Base-by-base conservation (phyloP, 1,140 invertebrate genomes). In the Ostrea edulis region DNA sequence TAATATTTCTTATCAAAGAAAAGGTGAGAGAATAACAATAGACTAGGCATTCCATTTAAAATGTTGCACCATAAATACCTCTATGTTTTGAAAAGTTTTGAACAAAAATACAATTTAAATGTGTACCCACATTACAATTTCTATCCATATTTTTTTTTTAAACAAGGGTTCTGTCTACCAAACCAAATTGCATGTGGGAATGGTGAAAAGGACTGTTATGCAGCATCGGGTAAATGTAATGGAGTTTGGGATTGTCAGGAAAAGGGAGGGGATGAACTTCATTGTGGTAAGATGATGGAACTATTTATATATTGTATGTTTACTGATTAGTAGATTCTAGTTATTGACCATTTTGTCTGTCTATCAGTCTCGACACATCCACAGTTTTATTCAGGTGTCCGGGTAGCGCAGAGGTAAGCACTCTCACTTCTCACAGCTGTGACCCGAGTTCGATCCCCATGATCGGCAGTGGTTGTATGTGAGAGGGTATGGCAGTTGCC, bases 231-330 rank as follows among this genome's bases (percentile, higher is more conserved):
- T 25, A 25, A 71, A 0, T 95, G 94, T 92, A 90, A 95, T 90
- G 91, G 93, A 0, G 68, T 92, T 0, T 94, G 93, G 94, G 84
- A 94, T 68, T 95, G 94, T 89, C 89, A 86, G 25, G 0, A 88
- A 5, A 77, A 90, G 82, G 94, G 94, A 29, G 89, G 88, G 4
- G 94, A 95, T 91, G 94, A 95, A 77, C 88, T 85, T 82, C 91
- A 91, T 14, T 94, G 94, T 89, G 89, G 93, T 93, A 90, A 87
- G 91, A 4, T 11, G 17, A 4, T 14, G 17, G 3, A 62, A 20
- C 55, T 7, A 62, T 20, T 62, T 62, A 20, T 2, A 17, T 20
- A 0, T 20, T 17, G 20, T 58, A 17, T 5, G 17, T 62, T 62
- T 17, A 20, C 7, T 17, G 54, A 9, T 17, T 20, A 62, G n/a